phyloP scores from a whole-genome alignment of 2,113 vertebrate genomes.

The Coreoperca whiteheadi region DNA sequence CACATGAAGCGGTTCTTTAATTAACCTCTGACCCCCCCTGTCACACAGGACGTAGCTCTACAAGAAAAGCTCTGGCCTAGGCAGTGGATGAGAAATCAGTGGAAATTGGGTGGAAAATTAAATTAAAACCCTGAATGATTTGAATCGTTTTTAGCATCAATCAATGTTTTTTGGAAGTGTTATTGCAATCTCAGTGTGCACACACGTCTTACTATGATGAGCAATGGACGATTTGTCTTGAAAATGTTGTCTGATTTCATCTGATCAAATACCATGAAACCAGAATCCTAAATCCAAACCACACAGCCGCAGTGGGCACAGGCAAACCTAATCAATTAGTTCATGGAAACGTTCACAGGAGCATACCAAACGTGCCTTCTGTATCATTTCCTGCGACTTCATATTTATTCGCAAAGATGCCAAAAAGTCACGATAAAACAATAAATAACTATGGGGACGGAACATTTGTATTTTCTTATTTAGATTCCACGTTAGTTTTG shows the following conservation, averaged over 20 bases:
- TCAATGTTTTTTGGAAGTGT: background rate
- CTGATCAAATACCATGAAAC: background rate
- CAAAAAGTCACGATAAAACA: too few species aligned
- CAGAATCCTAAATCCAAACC: background rate
- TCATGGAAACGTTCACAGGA: background rate
- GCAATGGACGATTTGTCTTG: too few species aligned
- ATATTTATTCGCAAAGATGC: background rate
- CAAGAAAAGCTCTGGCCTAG: background rate
- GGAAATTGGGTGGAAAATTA: background rate
- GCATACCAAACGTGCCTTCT: background rate
- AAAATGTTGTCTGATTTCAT: too few species aligned
- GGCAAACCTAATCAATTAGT: background rate
- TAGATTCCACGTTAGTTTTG: background rate
- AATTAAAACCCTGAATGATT: background rate
- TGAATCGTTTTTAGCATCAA: background rate
- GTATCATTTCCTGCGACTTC: background rate
- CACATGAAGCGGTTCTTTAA: slow-evolving; percentile 55
- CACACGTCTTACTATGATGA: too few species aligned
- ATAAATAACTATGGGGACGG: fast-evolving
- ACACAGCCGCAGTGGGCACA: background rate
- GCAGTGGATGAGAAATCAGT: background rate
- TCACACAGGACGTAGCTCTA: background rate
- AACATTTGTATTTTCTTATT: fast-evolving
- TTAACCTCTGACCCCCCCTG: slow-evolving; percentile 65
- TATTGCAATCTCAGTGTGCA: background rate